Conservation (phyloP, 2,113 vertebrate species). For the Charadrius vociferus region DNA sequence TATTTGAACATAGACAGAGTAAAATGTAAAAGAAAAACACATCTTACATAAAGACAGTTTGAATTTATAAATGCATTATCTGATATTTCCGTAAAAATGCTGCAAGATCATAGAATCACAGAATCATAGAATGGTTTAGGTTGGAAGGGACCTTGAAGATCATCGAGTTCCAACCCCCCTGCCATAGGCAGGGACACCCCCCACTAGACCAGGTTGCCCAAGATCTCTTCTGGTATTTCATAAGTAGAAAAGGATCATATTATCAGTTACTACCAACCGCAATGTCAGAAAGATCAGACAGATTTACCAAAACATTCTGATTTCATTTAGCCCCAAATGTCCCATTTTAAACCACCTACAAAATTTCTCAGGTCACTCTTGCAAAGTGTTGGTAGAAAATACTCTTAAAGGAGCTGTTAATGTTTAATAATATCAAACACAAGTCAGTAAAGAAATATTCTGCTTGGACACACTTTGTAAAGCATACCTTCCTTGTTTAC, state of each 20-base stretch:
- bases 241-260: neutral
- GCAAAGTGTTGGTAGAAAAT: neutral
- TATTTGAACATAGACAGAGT: neutral
- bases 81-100: neutral
- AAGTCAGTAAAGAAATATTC: neutral
- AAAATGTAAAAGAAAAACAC: neutral
- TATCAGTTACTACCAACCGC: neutral
- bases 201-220: too few relatives aligned
- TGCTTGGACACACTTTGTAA: neutral
- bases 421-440: neutral
- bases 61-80: neutral
- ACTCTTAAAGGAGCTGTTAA: neutral
- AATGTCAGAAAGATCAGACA: neutral
- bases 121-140: too few relatives aligned
- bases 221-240: neutral
- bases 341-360: neutral
- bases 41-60: neutral
- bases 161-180: too few relatives aligned
- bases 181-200: too few relatives aligned
- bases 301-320: neutral
- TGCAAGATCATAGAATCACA: neutral
- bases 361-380: neutral
- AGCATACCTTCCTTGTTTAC: neutral
- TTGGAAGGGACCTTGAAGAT: too few relatives aligned
- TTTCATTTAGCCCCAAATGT: neutral